phyloP scores from a whole-genome alignment of 2,888 invertebrate genomes.

The Melieria picta region DNA sequence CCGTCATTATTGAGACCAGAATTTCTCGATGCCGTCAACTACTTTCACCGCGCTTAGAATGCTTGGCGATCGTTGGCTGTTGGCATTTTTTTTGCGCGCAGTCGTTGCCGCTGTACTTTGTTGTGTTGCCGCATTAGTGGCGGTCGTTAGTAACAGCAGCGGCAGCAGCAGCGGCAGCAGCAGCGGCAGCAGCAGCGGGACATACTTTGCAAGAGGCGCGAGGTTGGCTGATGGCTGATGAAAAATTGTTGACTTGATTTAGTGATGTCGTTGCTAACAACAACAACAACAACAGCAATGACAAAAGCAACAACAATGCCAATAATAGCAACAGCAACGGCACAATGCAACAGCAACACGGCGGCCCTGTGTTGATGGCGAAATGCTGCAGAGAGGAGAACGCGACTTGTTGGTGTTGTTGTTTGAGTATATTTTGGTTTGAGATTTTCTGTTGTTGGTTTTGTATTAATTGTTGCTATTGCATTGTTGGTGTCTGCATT shows the following conservation, averaged over 20 bases:
- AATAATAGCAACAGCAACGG: not conserved
- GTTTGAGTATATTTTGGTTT: no score
- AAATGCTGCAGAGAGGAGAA: no score
- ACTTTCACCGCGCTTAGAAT: constrained; percentile 50
- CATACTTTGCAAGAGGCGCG: not conserved
- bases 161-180: no score
- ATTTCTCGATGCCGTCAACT: constrained; percentile 45
- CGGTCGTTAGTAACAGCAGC: constrained; percentile 1
- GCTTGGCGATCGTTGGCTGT: no score
- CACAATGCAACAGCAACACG: no score
- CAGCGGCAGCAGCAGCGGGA: not conserved
- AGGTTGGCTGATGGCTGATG: constrained; percentile 3
- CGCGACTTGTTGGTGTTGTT: no score
- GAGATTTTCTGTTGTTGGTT: no score
- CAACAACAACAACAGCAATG: not conserved
- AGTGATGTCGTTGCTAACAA: constrained; percentile 1
- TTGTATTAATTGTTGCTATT: no score
- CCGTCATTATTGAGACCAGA: constrained; percentile 39
- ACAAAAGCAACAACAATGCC: not conserved
- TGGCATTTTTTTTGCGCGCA: no score
- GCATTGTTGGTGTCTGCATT: no score
- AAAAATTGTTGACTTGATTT: constrained; percentile 25
- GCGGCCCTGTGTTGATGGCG: no score
- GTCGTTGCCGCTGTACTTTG: constrained; percentile 2
- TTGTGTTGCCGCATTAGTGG: not conserved